Conservation (phyloP, 2,888 invertebrate genomes). For the Callyntrura guangdongensis region DNA sequence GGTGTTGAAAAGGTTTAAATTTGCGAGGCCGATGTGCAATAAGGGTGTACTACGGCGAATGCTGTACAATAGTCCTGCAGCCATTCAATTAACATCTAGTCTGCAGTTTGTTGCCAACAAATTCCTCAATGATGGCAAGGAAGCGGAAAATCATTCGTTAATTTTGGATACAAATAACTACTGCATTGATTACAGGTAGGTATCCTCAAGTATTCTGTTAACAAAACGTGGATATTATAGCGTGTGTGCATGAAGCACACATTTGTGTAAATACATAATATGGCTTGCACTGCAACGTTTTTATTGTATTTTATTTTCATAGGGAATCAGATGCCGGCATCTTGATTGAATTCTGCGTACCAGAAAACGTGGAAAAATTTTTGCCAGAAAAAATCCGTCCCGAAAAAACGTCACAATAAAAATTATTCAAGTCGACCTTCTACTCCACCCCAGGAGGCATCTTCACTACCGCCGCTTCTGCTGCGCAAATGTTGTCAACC, state of each 20-base stretch:
- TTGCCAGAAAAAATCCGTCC: conserved; percentile 11
- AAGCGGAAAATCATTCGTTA: background rate
- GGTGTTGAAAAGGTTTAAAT: conserved; percentile 22
- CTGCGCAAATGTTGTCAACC: conserved; percentile 76
- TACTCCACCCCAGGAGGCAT: background rate
- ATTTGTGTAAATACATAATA: background rate
- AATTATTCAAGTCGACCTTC: background rate
- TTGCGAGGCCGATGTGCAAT: conserved; percentile 13
- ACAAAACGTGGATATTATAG: too few species aligned
- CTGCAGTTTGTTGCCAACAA: conserved; percentile 48
- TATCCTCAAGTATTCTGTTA: too few species aligned
- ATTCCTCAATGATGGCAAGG: background rate
- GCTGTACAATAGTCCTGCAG: background rate
- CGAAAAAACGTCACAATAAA: background rate
- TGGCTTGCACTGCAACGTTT: background rate
- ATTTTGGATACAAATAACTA: conserved; percentile 61
- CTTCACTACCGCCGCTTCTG: conserved; percentile 8
- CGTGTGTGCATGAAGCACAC: too few species aligned
- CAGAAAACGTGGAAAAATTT: background rate
- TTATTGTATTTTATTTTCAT: conserved; percentile 6
- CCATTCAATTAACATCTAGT: conserved; percentile 45
- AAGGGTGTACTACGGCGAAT: background rate
- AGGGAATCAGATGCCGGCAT: conserved; percentile 26
- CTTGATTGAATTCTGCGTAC: conserved; percentile 36
- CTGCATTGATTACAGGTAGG: conserved; percentile 66